Conservation (phyloP, 2,113 vertebrate genomes). For the Gasterosteus nipponicus region DNA sequence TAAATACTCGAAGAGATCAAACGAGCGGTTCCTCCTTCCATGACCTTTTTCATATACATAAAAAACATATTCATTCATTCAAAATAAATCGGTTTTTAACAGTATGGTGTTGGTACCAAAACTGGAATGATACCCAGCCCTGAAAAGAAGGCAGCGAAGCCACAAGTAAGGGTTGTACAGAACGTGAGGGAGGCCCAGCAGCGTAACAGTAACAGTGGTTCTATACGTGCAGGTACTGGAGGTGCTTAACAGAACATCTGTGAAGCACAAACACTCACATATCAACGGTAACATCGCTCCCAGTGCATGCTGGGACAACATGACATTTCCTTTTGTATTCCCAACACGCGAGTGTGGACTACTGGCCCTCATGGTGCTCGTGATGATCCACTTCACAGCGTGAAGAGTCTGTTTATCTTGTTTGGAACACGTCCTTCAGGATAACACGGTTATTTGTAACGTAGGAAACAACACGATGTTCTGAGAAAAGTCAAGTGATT, state of each 20-base stretch:
- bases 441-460: neutral
- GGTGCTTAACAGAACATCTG: constrained; percentile 39
- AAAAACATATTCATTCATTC: neutral
- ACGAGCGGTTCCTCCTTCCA: neutral
- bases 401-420: neutral
- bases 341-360: neutral
- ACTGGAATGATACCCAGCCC: neutral
- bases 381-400: neutral
- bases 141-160: neutral
- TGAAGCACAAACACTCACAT: constrained; percentile 36
- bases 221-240: constrained; percentile 2
- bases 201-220: constrained; percentile 34
- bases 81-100: neutral
- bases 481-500: constrained; percentile 3
- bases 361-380: neutral
- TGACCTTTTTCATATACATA: neutral
- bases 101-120: neutral
- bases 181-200: neutral
- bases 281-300: constrained; percentile 50
- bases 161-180: neutral
- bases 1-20: neutral
- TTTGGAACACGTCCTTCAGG: constrained; percentile 14
- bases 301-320: no score
- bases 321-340: constrained; percentile 5
- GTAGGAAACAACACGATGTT: neutral